phyloP scores from a whole-genome alignment of 2,888 invertebrate species.

The Carabus problematicus region DNA sequence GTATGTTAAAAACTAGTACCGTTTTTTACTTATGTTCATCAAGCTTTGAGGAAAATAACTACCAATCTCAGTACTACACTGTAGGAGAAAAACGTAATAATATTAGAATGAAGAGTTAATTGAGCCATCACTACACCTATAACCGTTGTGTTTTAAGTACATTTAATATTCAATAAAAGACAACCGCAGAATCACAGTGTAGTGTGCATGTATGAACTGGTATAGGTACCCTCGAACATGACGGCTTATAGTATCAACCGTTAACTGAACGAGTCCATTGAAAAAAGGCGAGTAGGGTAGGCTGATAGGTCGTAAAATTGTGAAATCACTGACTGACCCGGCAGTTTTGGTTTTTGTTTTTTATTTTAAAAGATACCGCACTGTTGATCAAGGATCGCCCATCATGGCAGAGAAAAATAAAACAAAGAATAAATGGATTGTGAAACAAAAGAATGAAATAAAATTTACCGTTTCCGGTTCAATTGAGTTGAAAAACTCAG shows the following conservation, averaged over 20 bases:
- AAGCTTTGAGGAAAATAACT: no score
- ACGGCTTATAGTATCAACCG: not conserved
- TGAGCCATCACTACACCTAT: not conserved
- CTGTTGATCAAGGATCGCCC: conserved; percentile 38
- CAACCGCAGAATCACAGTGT: conserved; percentile 23
- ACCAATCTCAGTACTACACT: no score
- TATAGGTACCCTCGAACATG: not conserved
- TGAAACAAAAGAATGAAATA: conserved; percentile 54
- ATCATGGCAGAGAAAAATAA: conserved; percentile 34
- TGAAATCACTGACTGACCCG: conserved; percentile 36
- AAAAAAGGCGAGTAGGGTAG: conserved; percentile 26
- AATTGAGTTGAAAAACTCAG: conserved; percentile 50
- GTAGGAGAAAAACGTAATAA: no score
- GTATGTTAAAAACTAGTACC: no score
- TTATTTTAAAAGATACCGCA: conserved; percentile 29
- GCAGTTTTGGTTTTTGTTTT: conserved; percentile 35
- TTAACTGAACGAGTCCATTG: conserved; percentile 18
- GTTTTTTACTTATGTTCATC: no score
- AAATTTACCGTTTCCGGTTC: conserved; percentile 55
- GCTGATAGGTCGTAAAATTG: conserved; percentile 36
- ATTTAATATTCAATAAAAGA: conserved; percentile 39
- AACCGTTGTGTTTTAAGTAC: not conserved
- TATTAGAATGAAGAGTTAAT: no score
- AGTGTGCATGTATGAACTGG: not conserved
- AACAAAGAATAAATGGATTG: conserved; percentile 52